phyloP scores from a whole-genome alignment of 2,888 invertebrate species.

The Tetranychus piercei region DNA sequence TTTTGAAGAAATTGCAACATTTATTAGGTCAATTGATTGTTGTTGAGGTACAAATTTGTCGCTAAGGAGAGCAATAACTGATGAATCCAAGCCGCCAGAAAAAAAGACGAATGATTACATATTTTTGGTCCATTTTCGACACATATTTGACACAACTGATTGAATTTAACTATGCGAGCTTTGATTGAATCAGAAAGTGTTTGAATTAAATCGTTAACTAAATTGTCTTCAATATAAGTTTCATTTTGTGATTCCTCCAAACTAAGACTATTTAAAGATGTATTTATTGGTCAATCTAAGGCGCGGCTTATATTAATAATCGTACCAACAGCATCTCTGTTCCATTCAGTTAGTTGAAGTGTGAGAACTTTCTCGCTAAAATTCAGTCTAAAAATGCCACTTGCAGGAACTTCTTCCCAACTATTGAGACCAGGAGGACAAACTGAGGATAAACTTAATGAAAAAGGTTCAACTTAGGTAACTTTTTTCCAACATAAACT shows the following conservation, averaged over 20 bases:
- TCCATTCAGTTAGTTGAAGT: slow-evolving; percentile 13
- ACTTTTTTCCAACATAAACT: no score
- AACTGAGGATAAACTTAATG: no score
- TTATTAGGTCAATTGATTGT: slow-evolving; percentile 69
- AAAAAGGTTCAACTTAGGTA: no score
- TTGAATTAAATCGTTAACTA: neutral
- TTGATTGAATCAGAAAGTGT: neutral
- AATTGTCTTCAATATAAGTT: neutral
- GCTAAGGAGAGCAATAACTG: slow-evolving; percentile 63
- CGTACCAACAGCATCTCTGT: slow-evolving; percentile 13
- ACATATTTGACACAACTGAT: neutral
- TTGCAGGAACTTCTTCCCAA: slow-evolving; percentile 32
- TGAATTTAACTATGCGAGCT: neutral
- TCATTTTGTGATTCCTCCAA: neutral
- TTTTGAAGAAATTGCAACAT: slow-evolving; percentile 64
- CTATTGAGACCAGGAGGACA: slow-evolving; percentile 16
- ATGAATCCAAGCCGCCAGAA: slow-evolving; percentile 90
- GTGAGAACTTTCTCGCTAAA: slow-evolving; percentile 21
- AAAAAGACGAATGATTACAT: slow-evolving; percentile 41
- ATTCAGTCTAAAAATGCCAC: slow-evolving; percentile 33
- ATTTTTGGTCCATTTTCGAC: neutral
- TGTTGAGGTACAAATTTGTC: slow-evolving; percentile 42
- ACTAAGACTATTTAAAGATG: slow-evolving; percentile 11
- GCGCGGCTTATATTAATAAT: neutral
- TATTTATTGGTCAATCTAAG: slow-evolving; percentile 12